Conservation (phyloP, 2,888 invertebrate species). For the Mamestra brassicae region DNA sequence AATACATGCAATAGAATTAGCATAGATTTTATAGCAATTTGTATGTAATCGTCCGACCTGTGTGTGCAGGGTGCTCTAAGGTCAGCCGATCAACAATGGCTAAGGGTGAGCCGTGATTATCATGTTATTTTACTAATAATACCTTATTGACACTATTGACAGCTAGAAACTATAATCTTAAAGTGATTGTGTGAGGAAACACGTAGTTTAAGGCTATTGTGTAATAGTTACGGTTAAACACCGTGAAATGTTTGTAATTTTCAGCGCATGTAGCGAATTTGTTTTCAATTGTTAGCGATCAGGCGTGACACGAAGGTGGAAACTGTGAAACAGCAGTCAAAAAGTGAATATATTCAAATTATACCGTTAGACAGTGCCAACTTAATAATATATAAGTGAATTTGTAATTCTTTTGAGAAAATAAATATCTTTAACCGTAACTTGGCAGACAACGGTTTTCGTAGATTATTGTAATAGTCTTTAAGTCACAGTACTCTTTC, state of each 20-base stretch:
- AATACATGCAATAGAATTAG: constrained; percentile 14
- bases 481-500: too few species aligned
- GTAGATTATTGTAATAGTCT: too few species aligned
- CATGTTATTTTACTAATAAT: constrained; percentile 9
- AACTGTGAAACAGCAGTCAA: not conserved
- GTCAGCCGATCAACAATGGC: constrained; percentile 31
- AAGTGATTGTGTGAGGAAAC: constrained; percentile 11
- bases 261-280: constrained; percentile 1
- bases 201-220: constrained; percentile 11
- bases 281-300: not conserved
- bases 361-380: too few species aligned
- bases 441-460: not conserved
- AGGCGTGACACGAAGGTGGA: too few species aligned
- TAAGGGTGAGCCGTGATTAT: constrained; percentile 27
- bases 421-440: too few species aligned
- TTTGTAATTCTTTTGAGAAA: too few species aligned
- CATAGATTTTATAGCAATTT: constrained; percentile 28
- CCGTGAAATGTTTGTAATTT: constrained; percentile 21
- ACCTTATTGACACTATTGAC: not conserved
- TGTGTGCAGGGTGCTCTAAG: constrained; percentile 37
- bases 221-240: not conserved
- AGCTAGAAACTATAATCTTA: constrained; percentile 10
- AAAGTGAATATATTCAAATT: not conserved
- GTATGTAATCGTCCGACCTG: constrained; percentile 11
- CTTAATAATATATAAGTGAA: too few species aligned